Percentiles rank a stretch among this genome's conserved stretches.
phyloP scores from a whole-genome alignment of 2,113 vertebrate species.

The Gorsachius goisagi region DNA sequence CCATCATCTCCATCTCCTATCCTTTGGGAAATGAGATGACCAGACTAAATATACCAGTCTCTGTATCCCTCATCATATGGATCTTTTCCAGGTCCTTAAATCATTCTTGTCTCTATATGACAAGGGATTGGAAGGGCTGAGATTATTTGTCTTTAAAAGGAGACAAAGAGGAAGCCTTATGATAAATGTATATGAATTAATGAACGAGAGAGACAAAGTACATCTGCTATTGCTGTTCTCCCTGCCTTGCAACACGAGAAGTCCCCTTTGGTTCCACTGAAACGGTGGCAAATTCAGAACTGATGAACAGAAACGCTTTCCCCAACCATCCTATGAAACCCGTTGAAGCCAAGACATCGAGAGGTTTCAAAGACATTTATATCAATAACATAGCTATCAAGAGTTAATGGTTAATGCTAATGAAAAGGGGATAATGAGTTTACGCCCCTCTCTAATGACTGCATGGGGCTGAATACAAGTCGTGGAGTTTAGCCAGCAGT shows the following conservation, averaged over 20 bases:
- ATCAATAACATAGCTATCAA: constrained; percentile 34
- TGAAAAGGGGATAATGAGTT: constrained; percentile 59
- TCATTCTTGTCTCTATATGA: constrained; percentile 36
- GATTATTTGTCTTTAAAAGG: constrained; percentile 56
- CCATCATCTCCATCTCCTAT: background rate
- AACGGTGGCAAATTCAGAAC: constrained; percentile 53
- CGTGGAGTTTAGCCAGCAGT: background rate
- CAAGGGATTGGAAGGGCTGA: constrained; percentile 50
- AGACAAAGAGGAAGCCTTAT: constrained; percentile 53
- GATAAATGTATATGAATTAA: constrained; percentile 54
- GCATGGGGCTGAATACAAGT: constrained; percentile 3
- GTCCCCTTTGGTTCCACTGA: constrained; percentile 32
- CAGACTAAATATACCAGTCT: background rate
- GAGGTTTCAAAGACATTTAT: constrained; percentile 59
- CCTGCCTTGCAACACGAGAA: constrained; percentile 32
- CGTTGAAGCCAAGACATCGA: background rate
- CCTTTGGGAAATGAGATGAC: background rate
- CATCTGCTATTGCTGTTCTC: constrained; percentile 33
- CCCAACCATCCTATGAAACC: constrained; percentile 1
- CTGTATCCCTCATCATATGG: background rate
- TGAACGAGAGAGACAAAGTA: constrained; percentile 53
- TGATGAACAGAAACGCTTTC: constrained; percentile 47
- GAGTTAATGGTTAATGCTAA: constrained; percentile 53
- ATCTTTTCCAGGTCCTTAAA: constrained; percentile 40
- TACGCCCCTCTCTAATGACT: constrained; percentile 50